These are phyloP conservation scores for Chymomyza amoena DNA, from an alignment of 2,888 invertebrate genomes.

Conservation along the genomic window DNA sequence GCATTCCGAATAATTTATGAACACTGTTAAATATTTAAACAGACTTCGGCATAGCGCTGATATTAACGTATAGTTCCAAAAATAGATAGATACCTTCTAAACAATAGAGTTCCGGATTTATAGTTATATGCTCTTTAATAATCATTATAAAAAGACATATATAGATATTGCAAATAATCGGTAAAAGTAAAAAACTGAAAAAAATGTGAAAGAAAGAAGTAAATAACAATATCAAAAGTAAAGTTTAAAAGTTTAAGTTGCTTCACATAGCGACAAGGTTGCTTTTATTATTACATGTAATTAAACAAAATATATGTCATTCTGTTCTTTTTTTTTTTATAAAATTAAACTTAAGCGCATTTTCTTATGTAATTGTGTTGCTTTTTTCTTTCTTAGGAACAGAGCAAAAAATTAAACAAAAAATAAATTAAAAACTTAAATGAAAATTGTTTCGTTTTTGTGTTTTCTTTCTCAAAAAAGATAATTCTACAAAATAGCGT, in stretches of 20 bases:
- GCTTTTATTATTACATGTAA: conserved; percentile 32
- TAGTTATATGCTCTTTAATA: too few relatives aligned
- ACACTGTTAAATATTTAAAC: too few relatives aligned
- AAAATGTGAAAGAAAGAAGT: not conserved
- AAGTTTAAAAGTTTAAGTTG: not conserved
- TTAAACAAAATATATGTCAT: conserved; percentile 67
- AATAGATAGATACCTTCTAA: too few relatives aligned
- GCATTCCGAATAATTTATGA: too few relatives aligned
- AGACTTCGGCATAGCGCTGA: too few relatives aligned
- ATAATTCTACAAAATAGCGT: conserved; percentile 64
- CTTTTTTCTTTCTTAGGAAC: conserved; percentile 55
- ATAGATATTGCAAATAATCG: too few relatives aligned
- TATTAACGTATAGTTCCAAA: too few relatives aligned
- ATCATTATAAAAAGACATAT: too few relatives aligned
- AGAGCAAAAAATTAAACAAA: conserved; percentile 54
- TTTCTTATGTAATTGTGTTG: conserved; percentile 36
- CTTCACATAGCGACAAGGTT: conserved; percentile 45
- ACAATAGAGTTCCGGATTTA: too few relatives aligned
- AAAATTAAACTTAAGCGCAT: conserved; percentile 56
- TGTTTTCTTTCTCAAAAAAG: conserved; percentile 27
- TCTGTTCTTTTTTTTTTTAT: conserved; percentile 40
- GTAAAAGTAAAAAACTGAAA: too few relatives aligned
- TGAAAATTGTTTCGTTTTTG: conserved; percentile 32
- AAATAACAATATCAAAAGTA: not conserved
- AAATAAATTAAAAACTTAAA: conserved; percentile 72